Conservation (phyloP, 2,888 invertebrate genomes). For the Ephialtes manifestator region DNA sequence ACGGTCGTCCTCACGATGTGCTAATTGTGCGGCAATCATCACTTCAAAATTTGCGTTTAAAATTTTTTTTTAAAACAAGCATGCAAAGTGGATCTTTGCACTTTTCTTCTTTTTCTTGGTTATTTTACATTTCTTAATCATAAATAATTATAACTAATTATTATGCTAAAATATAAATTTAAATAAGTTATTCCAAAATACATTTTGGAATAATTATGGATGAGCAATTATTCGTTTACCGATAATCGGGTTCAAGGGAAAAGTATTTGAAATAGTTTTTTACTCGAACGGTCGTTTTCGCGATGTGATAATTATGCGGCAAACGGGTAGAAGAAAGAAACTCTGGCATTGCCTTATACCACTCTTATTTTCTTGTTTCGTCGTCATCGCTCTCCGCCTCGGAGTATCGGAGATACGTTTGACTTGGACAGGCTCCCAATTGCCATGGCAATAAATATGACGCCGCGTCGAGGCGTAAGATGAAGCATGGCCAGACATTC, state of each 20-base stretch:
- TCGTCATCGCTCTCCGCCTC: conserved; percentile 35
- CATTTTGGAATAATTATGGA: no score
- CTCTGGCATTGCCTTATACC: not conserved
- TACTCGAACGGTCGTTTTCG: conserved; percentile 54
- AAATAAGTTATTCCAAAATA: no score
- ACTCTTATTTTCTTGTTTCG: conserved; percentile 12
- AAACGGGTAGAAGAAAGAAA: conserved; percentile 45
- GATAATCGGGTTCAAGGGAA: no score
- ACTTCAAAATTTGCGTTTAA: no score
- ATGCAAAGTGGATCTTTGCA: no score
- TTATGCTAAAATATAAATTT: no score
- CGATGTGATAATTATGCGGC: conserved; percentile 79
- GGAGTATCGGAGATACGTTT: conserved; percentile 74
- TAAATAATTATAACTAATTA: no score
- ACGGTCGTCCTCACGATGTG: conserved; percentile 72
- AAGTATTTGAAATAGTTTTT: no score
- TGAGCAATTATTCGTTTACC: no score
- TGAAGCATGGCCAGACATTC: conserved; percentile 73
- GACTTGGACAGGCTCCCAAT: conserved; percentile 84
- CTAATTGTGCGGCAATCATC: conserved; percentile 80
- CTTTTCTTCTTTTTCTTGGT: no score
- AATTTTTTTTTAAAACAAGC: no score
- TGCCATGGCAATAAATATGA: conserved; percentile 82
- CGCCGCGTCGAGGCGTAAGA: conserved; percentile 77
- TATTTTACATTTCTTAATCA: no score